Percentiles rank a stretch among this genome's conserved stretches.
phyloP scores from a whole-genome alignment of 2,888 invertebrate genomes.

The Palloptera scutellata region DNA sequence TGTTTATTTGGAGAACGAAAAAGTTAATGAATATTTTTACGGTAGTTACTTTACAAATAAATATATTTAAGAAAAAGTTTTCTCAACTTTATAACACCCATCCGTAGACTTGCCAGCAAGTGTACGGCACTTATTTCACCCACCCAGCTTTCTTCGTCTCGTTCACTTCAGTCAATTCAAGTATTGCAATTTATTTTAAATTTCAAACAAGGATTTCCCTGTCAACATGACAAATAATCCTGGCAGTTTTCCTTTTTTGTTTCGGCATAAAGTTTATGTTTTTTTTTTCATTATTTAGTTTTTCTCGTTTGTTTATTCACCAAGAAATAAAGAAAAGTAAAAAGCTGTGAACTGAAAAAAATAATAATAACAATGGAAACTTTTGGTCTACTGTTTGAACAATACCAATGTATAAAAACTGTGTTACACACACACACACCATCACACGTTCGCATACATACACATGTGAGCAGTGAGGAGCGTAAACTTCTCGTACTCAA shows the following conservation, averaged over 20 bases:
- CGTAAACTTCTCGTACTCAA: no score
- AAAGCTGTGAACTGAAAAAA: background rate
- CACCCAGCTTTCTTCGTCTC: background rate
- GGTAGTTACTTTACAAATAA: no score
- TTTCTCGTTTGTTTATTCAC: background rate
- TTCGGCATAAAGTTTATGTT: background rate
- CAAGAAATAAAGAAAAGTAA: background rate
- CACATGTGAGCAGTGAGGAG: no score
- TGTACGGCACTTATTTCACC: background rate
- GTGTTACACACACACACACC: no score
- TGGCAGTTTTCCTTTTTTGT: background rate
- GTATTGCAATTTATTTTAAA: background rate
- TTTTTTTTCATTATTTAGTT: background rate
- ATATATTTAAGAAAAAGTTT: no score
- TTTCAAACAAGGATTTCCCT: background rate
- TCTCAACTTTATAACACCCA: background rate
- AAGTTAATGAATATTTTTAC: no score
- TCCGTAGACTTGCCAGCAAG: no score
- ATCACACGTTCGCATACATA: no score
- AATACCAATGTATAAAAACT: no score
- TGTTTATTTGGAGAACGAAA: no score
- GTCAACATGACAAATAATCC: constrained; percentile 13
- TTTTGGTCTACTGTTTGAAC: no score
- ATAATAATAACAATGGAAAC: background rate
- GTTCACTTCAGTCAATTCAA: no score